Conservation (phyloP, 2,888 invertebrate genomes). For the Cosmia pyralina region DNA sequence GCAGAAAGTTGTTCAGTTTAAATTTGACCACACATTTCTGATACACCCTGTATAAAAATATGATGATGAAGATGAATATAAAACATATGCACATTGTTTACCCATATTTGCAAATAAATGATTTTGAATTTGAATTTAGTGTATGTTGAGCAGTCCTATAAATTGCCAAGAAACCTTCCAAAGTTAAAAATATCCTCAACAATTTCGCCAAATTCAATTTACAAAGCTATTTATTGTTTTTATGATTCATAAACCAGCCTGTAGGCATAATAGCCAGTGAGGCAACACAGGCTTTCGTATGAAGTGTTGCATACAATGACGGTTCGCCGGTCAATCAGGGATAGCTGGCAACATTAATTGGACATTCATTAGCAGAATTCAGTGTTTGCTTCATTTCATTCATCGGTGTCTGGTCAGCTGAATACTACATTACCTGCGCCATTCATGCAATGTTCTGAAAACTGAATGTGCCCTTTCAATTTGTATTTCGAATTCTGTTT, state of each 20-base stretch:
- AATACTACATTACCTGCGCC: conserved; percentile 48
- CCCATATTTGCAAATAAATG: no score
- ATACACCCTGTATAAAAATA: no score
- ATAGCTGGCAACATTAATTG: conserved; percentile 57
- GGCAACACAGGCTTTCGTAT: conserved; percentile 29
- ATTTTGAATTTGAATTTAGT: no score
- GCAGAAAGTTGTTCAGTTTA: no score
- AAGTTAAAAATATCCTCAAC: conserved; percentile 25
- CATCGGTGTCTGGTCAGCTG: conserved; percentile 28
- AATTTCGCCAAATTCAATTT: conserved; percentile 43
- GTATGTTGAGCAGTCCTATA: not conserved
- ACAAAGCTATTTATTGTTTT: conserved; percentile 40
- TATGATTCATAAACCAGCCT: conserved; percentile 39
- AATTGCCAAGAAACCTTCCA: conserved; percentile 1
- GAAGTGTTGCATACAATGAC: conserved; percentile 49
- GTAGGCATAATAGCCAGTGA: conserved; percentile 32
- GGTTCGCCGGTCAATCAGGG: conserved; percentile 41
- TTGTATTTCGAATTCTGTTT: conserved; percentile 14
- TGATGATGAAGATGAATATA: no score
- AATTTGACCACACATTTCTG: no score
- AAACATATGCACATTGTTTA: no score
- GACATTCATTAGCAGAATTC: conserved; percentile 60
- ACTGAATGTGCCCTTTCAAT: conserved; percentile 15
- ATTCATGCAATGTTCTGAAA: conserved; percentile 23
- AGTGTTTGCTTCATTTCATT: conserved; percentile 49